Base-by-base conservation (phyloP, 64 coral and sea anemone genomes). In the Pocillopora verrucosa region DNA sequence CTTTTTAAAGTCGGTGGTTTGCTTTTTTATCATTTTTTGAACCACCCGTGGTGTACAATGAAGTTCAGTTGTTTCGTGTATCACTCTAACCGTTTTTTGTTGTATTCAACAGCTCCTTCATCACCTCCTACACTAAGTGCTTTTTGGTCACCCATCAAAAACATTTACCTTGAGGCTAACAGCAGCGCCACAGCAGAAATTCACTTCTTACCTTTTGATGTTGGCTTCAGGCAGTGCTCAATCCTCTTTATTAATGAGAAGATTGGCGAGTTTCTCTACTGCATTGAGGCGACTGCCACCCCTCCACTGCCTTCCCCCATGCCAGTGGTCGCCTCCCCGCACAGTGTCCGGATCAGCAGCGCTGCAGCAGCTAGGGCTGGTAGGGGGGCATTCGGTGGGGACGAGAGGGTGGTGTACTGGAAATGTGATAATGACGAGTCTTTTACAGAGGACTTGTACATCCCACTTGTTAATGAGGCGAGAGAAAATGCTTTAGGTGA, bases 181-280 rank as follows among this genome's bases (percentile, higher is more conserved):
- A 83, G 86, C 75, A 85, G 83, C 20, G 88, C 83, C 2, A 60
- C 56, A 88, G 88, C 95, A 41, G 88, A 91, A 76, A 89, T 99
- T 15, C 94, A 95, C 30, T 99, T 99, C 60, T 75, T 99, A 5
- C 97, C 97, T 37, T 99, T 99, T 51, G 86, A 81, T 65, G 65
- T 91, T 14, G 97, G 93, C 25, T 83, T 91, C 74, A 88, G 97
- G 15, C 97, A 99, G 80, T 99, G 97, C 88, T 99, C 97, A 9
- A 85, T 99, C n/a, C 89, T 99, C 61, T 95, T 99, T 65, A 99
- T 99, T 16, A 99, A 95, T 65, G 97, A 99, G 60, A 84, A 91
- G 24, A 93, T 99, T 61, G 97, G 97, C 41, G 97, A 99, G 76
- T 99, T 99, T 64, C 93, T 99, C 59, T 99, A 99, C 88, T 93